These are phyloP conservation scores for Artibeus lituratus DNA, from an alignment of 2,797 vertebrate species.

Conservation along the genomic window DNA sequence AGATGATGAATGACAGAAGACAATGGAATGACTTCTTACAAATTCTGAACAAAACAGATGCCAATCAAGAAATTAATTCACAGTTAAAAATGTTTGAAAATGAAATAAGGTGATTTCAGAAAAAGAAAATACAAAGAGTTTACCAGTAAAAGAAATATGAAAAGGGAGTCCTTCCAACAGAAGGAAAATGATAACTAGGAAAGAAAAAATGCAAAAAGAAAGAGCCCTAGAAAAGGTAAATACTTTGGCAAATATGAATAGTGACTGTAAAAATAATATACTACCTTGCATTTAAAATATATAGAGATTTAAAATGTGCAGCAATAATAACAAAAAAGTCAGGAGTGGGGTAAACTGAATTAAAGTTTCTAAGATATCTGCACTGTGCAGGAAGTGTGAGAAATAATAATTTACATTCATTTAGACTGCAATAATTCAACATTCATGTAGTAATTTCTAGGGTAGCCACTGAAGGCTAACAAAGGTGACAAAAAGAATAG, in stretches of 20 bases:
- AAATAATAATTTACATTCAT: not conserved
- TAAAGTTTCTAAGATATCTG: conserved; percentile 4
- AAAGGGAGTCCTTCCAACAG: not conserved
- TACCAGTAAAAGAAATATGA: conserved; percentile 12
- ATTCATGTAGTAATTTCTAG: conserved; percentile 5
- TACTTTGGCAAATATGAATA: not conserved
- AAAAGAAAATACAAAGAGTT: conserved; percentile 7
- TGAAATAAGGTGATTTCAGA: conserved; percentile 6
- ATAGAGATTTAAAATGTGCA: not conserved
- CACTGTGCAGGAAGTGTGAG: not conserved
- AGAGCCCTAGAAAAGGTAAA: not conserved
- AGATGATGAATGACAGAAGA: not conserved
- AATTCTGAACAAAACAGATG: not conserved
- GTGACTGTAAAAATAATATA: not conserved
- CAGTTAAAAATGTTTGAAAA: conserved; percentile 22
- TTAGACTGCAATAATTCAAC: not conserved
- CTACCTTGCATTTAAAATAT: not conserved
- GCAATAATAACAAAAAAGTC: not conserved
- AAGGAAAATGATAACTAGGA: not conserved
- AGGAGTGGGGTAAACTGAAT: not conserved
- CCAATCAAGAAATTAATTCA: not conserved
- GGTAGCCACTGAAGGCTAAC: not conserved
- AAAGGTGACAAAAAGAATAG: not conserved
- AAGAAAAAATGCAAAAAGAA: not conserved
- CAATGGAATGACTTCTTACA: not conserved